Evolutionary conservation across 92 coral and sea anemone species (phyloP).

Genomic region (Phenganax marumi): DNA sequence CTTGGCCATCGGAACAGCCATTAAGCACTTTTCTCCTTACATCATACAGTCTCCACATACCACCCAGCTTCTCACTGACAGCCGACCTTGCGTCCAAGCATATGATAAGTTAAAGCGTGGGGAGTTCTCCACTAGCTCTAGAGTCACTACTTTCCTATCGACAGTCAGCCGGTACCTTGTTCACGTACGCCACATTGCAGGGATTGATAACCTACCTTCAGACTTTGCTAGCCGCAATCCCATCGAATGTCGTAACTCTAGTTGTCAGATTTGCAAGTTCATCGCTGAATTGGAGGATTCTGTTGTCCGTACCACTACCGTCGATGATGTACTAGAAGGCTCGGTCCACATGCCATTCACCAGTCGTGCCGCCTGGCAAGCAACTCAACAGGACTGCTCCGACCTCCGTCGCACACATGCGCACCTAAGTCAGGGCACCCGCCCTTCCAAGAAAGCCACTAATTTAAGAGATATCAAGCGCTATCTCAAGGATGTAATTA

Average conservation of each 20-base stretch:
- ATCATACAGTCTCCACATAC: constrained; percentile 47
- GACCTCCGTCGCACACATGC: constrained; percentile 53
- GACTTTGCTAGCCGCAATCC: constrained; percentile 56
- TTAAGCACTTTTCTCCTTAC: constrained; percentile 48
- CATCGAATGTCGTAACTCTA: constrained; percentile 24
- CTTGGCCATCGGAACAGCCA: constrained; percentile 46
- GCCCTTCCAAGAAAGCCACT: constrained; percentile 56
- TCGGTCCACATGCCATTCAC: constrained; percentile 41
- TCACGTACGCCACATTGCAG: constrained; percentile 41
- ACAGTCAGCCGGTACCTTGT: constrained; percentile 45
- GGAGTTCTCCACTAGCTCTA: constrained; percentile 57
- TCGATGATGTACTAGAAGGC: no score
- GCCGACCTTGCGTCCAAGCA: constrained; percentile 59
- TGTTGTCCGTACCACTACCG: no score
- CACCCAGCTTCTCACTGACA: constrained; percentile 59
- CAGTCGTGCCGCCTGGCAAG: constrained; percentile 55
- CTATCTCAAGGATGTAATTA: constrained; percentile 52
- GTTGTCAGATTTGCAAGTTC: constrained; percentile 52
- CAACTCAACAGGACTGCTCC: constrained; percentile 49
- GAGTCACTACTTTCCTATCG: constrained; percentile 55
- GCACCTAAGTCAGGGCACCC: constrained; percentile 53
- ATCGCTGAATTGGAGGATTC: no score
- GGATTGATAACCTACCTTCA: constrained; percentile 47
- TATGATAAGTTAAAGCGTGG: constrained; percentile 55
- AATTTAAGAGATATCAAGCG: constrained; percentile 48